Conservation (phyloP, 2,888 invertebrate species). For the Schrankia costaestrigalis region DNA sequence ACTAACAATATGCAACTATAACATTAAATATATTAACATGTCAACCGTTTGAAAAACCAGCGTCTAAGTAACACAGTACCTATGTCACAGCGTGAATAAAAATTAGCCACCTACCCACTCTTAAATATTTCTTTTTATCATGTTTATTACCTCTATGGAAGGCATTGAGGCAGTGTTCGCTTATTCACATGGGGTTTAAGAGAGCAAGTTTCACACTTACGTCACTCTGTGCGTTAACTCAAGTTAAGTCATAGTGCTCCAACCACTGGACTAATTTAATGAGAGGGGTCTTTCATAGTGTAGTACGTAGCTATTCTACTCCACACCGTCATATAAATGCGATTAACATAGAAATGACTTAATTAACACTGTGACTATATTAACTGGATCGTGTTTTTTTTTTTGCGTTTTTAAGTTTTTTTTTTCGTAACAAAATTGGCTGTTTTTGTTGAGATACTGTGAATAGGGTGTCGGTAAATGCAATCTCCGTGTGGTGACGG, state of each 20-base stretch:
- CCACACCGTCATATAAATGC: constrained; percentile 40
- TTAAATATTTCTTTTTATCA: constrained; percentile 41
- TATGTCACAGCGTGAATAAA: constrained; percentile 31
- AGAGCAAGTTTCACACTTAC: constrained; percentile 74
- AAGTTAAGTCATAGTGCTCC: constrained; percentile 67
- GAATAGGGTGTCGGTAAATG: no score
- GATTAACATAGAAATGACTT: constrained; percentile 44
- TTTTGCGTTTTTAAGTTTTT: background rate
- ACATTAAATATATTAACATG: no score
- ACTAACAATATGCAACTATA: no score
- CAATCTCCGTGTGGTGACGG: no score
- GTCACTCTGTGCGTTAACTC: constrained; percentile 65
- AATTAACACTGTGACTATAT: no score
- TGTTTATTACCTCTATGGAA: constrained; percentile 67
- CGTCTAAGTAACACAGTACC: no score
- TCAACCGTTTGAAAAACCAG: no score
- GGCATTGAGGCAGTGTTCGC: constrained; percentile 63
- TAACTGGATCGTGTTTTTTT: no score
- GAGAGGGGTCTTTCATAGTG: constrained; percentile 63
- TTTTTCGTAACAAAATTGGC: no score
- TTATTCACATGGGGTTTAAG: constrained; percentile 50
- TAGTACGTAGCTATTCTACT: constrained; percentile 30
- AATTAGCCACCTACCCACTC: no score
- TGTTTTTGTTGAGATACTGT: no score
- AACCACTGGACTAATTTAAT: constrained; percentile 77